Evolutionary conservation across 2,888 invertebrate species (phyloP).

Genomic region (Nesidiocoris tenuis): DNA sequence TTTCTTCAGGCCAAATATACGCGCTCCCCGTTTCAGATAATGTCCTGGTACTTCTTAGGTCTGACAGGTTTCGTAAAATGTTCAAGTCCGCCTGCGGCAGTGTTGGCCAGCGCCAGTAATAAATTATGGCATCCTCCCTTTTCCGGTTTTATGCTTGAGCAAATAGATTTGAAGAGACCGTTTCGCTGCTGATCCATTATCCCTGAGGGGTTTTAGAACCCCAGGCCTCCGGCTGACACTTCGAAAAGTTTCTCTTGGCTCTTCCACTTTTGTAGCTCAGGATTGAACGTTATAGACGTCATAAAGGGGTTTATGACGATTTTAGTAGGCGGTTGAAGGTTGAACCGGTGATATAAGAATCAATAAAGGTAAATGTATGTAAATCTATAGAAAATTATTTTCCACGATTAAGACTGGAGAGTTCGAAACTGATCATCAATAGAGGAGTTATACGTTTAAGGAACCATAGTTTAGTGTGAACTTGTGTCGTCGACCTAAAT

Average conservation of each 20-base stretch:
- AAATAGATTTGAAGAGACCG: slow-evolving; percentile 18
- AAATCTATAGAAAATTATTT: background rate
- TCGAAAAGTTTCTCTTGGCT: slow-evolving; percentile 12
- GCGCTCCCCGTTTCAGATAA: background rate
- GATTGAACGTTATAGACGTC: no score
- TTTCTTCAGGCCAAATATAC: no score
- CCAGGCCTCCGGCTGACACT: no score
- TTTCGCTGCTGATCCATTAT: slow-evolving; percentile 21
- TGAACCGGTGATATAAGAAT: background rate
- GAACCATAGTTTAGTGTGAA: no score
- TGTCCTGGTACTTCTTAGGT: background rate
- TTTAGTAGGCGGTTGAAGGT: background rate
- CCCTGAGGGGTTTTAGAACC: background rate
- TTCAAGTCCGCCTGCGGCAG: background rate
- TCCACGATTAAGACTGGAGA: no score
- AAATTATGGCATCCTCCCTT: background rate
- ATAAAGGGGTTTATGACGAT: no score
- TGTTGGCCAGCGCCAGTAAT: slow-evolving; percentile 5
- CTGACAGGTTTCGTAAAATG: background rate
- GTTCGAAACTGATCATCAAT: no score
- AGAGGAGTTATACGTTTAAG: no score
- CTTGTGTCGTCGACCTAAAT: no score
- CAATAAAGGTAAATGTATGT: background rate
- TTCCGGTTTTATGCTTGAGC: slow-evolving; percentile 13
- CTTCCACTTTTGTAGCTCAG: no score